Evolutionary conservation across 2,888 invertebrate species (phyloP).

Genomic region (Trichogramma evanescens): DNA sequence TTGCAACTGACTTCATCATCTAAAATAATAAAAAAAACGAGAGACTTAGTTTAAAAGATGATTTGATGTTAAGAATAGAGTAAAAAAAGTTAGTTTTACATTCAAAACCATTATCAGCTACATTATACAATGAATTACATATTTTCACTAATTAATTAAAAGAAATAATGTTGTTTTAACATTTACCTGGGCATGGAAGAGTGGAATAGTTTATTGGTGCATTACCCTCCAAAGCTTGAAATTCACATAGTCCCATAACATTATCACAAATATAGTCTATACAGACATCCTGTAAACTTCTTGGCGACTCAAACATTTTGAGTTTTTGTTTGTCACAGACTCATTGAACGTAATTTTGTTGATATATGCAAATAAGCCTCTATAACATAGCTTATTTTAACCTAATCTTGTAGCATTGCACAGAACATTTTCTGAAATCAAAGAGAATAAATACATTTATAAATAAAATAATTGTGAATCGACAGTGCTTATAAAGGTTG

Average conservation of each 20-base stretch:
- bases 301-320: conserved; percentile 58
- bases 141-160: neutral
- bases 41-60: neutral
- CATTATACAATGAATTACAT: neutral
- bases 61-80: no score
- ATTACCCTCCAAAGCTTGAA: conserved; percentile 38
- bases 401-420: conserved; percentile 5
- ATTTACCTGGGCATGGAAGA: conserved; percentile 22
- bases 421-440: conserved; percentile 11
- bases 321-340: conserved; percentile 11
- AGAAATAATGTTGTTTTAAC: neutral
- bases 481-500: no score
- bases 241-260: conserved; percentile 51
- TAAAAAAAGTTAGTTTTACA: no score
- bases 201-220: conserved; percentile 38
- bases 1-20: conserved; percentile 21
- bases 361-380: neutral
- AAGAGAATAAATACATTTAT: neutral
- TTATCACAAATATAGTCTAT: conserved; percentile 60
- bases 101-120: no score
- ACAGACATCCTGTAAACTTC: conserved; percentile 58
- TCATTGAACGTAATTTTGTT: conserved; percentile 16
- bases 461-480: no score
- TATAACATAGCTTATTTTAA: neutral
- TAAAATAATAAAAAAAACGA: neutral